Evolutionary conservation across 2,797 vertebrate species (phyloP).

Genomic region (Lutjanus campechanus): DNA sequence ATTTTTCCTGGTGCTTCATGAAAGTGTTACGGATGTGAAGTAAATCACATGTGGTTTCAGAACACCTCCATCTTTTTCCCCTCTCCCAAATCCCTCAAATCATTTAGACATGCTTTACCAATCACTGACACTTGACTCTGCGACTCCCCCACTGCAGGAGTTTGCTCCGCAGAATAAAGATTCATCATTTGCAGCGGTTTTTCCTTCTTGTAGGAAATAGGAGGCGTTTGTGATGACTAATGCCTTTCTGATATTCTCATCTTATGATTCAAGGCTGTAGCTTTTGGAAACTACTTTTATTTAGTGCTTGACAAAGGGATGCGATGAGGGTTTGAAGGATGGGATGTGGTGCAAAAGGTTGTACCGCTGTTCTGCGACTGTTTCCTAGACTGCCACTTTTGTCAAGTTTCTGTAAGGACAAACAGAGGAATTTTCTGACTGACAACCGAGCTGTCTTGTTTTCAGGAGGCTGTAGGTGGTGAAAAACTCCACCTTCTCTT

Average conservation of each 20-base stretch:
- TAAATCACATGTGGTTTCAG: constrained; percentile 62
- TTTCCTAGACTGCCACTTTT: background rate
- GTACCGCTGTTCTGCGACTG: background rate
- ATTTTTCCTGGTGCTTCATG: constrained; percentile 10
- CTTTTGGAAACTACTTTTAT: background rate
- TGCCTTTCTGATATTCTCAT: constrained; percentile 46
- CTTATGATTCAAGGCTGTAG: background rate
- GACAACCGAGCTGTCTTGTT: constrained; percentile 4
- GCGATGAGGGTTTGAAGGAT: no score
- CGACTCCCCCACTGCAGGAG: constrained; percentile 24
- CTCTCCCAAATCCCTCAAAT: constrained; percentile 46
- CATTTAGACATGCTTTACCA: constrained; percentile 40
- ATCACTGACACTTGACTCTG: constrained; percentile 35
- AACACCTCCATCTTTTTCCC: constrained; percentile 59
- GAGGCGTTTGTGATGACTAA: constrained; percentile 23
- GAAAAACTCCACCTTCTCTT: constrained; percentile 38
- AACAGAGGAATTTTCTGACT: constrained; percentile 2
- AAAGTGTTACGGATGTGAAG: constrained; percentile 59
- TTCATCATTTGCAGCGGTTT: constrained; percentile 8
- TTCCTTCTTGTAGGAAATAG: constrained; percentile 20
- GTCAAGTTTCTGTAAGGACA: background rate
- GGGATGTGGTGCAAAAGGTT: background rate
- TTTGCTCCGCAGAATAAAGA: constrained; percentile 3
- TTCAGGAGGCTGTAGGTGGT: constrained; percentile 62
- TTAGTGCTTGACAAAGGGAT: background rate